Conservation (phyloP, 2,888 invertebrate species). For the Heliconius aoede region DNA sequence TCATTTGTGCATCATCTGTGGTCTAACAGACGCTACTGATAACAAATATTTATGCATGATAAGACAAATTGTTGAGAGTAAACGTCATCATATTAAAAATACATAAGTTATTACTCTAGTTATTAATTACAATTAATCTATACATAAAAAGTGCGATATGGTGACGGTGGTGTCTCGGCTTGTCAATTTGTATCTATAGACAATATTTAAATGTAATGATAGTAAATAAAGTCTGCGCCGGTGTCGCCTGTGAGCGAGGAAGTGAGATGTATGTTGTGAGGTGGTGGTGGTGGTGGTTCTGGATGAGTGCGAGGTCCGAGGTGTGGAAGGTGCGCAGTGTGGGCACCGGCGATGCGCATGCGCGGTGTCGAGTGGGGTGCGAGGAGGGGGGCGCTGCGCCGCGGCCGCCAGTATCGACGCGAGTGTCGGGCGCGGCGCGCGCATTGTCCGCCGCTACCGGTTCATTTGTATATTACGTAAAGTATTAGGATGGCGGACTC, state of each 20-base stretch:
- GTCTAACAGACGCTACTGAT: slow-evolving; percentile 23
- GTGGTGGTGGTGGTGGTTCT: slow-evolving; percentile 35
- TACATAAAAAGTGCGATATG: neutral
- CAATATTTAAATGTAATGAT: neutral
- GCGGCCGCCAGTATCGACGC: slow-evolving; percentile 81
- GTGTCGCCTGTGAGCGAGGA: slow-evolving; percentile 32
- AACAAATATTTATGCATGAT: slow-evolving; percentile 21
- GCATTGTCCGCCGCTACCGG: slow-evolving; percentile 69
- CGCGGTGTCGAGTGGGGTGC: slow-evolving; percentile 52
- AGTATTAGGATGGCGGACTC: slow-evolving; percentile 75
- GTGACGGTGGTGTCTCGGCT: slow-evolving; percentile 18
- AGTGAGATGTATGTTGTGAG: slow-evolving; percentile 32
- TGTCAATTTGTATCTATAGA: neutral
- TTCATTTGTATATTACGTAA: slow-evolving; percentile 74
- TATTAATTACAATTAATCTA: too few relatives aligned
- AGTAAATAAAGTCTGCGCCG: slow-evolving; percentile 9
- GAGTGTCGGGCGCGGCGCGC: slow-evolving; percentile 81
- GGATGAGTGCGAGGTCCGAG: slow-evolving; percentile 43
- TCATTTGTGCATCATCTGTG: slow-evolving; percentile 27
- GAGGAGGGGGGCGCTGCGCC: slow-evolving; percentile 61
- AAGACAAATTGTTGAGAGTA: slow-evolving; percentile 6
- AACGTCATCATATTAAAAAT: neutral
- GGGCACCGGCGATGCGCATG: slow-evolving; percentile 51
- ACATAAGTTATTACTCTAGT: neutral
- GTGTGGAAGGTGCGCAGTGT: slow-evolving; percentile 50